Conservation (phyloP, 2,888 invertebrate genomes). For the Cheilosia vernalis region DNA sequence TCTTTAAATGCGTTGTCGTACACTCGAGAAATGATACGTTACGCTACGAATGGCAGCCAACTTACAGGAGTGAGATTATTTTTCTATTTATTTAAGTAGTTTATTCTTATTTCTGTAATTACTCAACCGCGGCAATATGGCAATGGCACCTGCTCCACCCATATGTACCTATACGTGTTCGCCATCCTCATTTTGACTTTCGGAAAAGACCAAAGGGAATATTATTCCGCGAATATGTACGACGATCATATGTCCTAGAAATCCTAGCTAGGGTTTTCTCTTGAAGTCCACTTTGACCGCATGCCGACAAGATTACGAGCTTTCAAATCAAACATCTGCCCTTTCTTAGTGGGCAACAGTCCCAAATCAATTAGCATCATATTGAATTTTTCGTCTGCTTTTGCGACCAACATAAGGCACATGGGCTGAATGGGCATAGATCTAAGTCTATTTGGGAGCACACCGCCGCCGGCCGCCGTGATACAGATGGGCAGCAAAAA, state of each 20-base stretch:
- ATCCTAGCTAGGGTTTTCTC: constrained; percentile 69
- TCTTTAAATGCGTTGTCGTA: background rate
- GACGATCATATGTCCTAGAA: constrained; percentile 68
- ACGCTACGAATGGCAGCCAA: constrained; percentile 1
- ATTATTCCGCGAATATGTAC: constrained; percentile 50
- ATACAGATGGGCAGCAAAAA: constrained; percentile 13
- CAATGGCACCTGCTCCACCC: background rate
- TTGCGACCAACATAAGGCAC: constrained; percentile 58
- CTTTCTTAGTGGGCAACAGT: constrained; percentile 57
- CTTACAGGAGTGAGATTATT: background rate
- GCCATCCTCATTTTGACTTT: background rate
- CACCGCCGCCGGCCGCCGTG: background rate
- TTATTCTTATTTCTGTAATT: background rate
- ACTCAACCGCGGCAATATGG: background rate
- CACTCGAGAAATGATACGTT: background rate
- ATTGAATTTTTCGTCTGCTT: constrained; percentile 26
- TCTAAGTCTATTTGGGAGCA: constrained; percentile 54
- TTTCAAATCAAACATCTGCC: constrained; percentile 73
- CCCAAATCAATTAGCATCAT: constrained; percentile 72
- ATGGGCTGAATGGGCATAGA: constrained; percentile 41
- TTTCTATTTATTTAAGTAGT: background rate
- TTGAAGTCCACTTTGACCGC: constrained; percentile 58
- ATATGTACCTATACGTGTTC: background rate
- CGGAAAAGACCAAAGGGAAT: constrained; percentile 53
- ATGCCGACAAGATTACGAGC: constrained; percentile 64